Conservation (phyloP, 1,140 invertebrate species). For the Bombus consobrinus region DNA sequence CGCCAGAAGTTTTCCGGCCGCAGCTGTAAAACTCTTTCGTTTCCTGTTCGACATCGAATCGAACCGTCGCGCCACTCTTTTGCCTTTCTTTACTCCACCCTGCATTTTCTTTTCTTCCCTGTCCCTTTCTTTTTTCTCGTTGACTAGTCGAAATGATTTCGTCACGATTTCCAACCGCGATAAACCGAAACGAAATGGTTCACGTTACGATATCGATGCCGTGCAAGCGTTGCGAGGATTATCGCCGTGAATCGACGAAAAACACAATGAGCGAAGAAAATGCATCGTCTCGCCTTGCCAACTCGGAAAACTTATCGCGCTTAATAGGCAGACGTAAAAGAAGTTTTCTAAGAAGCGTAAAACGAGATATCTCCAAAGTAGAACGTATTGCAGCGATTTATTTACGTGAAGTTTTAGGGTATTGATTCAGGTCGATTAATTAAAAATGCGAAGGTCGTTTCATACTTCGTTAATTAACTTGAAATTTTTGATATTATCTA, state of each 20-base stretch:
- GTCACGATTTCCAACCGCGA: not conserved
- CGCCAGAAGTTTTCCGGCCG: not conserved
- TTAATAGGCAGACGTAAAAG: too few species aligned
- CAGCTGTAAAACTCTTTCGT: not conserved
- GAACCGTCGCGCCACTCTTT: not conserved
- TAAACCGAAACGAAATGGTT: constrained; percentile 8
- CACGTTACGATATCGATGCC: not conserved
- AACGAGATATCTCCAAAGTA: not conserved
- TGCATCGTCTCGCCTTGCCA: not conserved
- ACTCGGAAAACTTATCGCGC: constrained; percentile 2
- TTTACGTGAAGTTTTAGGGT: not conserved
- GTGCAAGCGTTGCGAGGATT: not conserved
- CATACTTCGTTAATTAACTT: not conserved
- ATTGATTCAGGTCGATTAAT: too few species aligned
- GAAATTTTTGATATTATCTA: not conserved
- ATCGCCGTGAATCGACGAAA: constrained; percentile 10
- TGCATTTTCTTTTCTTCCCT: not conserved
- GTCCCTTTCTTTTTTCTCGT: not conserved
- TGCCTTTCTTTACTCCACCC: not conserved
- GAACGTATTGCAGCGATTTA: not conserved
- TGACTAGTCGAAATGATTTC: not conserved
- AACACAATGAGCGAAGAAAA: not conserved
- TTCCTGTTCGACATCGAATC: not conserved
- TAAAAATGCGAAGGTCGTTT: too few species aligned
- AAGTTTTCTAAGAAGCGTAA: not conserved